Conservation (phyloP, 1,140 invertebrate species). For the Stratiolaelaps scimitus region DNA sequence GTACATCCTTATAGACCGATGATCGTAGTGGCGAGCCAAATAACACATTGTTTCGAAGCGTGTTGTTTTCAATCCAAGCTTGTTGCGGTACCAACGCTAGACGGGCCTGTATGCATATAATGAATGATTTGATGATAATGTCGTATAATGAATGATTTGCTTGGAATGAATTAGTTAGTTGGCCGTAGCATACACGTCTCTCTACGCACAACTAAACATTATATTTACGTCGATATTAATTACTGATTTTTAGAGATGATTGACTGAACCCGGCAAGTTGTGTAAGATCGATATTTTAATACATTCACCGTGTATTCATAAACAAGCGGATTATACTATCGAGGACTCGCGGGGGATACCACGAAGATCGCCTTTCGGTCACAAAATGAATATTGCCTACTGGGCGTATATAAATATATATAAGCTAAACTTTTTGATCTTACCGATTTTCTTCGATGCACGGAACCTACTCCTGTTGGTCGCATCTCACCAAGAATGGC, state of each 20-base stretch:
- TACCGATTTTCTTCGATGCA: background rate
- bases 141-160: background rate
- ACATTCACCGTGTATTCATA: no score
- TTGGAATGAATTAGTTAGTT: background rate
- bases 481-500: background rate
- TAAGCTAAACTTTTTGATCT: background rate
- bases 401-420: no score
- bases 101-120: background rate
- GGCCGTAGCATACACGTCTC: background rate
- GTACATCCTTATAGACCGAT: background rate
- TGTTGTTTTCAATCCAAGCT: constrained; percentile 50
- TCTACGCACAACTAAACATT: background rate
- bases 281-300: no score
- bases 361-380: no score
- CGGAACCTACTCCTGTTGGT: background rate
- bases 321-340: no score
- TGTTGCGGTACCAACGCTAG: constrained; percentile 48
- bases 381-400: no score
- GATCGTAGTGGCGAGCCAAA: constrained; percentile 40
- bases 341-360: no score
- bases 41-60: constrained; percentile 50
- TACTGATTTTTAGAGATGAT: no score
- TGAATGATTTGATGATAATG: background rate
- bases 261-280: no score
- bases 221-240: background rate